Base-by-base conservation (phyloP, 2,888 invertebrate species). In the Drosophila emarginata region DNA sequence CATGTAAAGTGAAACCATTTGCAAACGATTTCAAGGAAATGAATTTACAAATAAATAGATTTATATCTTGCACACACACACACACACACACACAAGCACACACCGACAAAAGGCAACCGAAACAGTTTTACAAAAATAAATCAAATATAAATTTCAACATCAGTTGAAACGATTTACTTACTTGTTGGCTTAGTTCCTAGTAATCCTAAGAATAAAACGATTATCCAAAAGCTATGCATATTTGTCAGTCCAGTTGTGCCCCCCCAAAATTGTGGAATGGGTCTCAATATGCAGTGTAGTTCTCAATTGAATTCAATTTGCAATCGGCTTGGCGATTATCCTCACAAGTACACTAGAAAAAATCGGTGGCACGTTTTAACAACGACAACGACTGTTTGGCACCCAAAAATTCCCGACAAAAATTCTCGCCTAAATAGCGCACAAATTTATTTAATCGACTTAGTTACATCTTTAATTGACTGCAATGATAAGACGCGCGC, bases 221-320 rank as follows among this genome's bases (percentile, higher is more conserved):
- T 89, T 91, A 91, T 91, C 91, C 91, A 91, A 89, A 89, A 78
- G 75, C 83, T 84, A 89, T 86, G 89, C 91, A 91, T 91, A 76
- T 85, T 89, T 74, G 62, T 59, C 61, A 64, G 45, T 40, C 18
- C 67, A 32, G 61, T 36, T 74, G n/a, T n/a, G n/a, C n/a, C n/a
- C n/a, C n/a, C n/a, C n/a, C n/a, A n/a, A n/a, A n/a, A n/a, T n/a
- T n/a, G 68, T 60, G 14, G 52, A 54, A 54, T 21, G 51, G 45
- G 14, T 64, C 62, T 52, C 11, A 63, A 57, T 70, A 45, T 53
- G 58, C 67, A 74, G 54, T 67, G 53, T 18, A 36, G 12, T 21
- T n/a, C 9, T n/a, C 4, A 37, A 28, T 45, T 45, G 68, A 51
- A 28, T 59, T 67, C 53, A 23, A 37, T 57, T 32, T 36, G 32